Evolutionary conservation across 2,888 invertebrate genomes (phyloP).

Genomic region (Chouioia cunea): DNA sequence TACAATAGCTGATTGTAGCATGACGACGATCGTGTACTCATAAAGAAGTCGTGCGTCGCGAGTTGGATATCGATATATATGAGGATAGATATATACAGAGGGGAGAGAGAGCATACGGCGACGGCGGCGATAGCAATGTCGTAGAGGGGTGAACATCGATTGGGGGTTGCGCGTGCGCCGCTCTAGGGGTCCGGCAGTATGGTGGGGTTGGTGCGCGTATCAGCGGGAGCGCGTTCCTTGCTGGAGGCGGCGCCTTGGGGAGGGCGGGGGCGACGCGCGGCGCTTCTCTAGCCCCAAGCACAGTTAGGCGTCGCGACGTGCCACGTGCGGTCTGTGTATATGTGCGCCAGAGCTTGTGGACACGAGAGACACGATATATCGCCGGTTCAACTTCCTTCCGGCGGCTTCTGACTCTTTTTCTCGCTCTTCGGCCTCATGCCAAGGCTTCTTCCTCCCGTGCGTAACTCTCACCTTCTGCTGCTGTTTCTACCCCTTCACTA

Average conservation of each 20-base stretch:
- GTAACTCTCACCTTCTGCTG: too few species aligned
- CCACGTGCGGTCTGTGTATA: constrained; percentile 64
- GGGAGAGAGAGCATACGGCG: not conserved
- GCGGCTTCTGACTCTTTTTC: not conserved
- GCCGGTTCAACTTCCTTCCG: not conserved
- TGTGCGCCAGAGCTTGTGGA: constrained; percentile 1
- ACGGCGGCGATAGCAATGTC: not conserved
- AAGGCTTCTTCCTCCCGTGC: not conserved
- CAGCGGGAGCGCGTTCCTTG: constrained; percentile 40
- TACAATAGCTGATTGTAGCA: too few species aligned
- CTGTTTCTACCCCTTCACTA: not conserved
- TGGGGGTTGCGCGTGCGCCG: constrained; percentile 59
- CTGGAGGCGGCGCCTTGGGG: constrained; percentile 52
- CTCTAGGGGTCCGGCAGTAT: not conserved
- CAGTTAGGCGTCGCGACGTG: constrained; percentile 69
- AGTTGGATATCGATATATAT: too few species aligned
- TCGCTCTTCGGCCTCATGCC: constrained; percentile 2
- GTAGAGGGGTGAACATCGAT: constrained; percentile 56
- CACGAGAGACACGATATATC: not conserved
- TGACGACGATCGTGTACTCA: too few species aligned
- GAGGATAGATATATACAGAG: not conserved
- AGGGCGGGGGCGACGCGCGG: constrained; percentile 54
- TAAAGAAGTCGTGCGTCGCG: too few species aligned
- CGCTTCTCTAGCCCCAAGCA: constrained; percentile 66
- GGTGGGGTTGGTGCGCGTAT: constrained; percentile 30